These are phyloP conservation scores for Apteryx mantelli DNA, from an alignment of 2,113 vertebrate species.

Conservation along the genomic window DNA sequence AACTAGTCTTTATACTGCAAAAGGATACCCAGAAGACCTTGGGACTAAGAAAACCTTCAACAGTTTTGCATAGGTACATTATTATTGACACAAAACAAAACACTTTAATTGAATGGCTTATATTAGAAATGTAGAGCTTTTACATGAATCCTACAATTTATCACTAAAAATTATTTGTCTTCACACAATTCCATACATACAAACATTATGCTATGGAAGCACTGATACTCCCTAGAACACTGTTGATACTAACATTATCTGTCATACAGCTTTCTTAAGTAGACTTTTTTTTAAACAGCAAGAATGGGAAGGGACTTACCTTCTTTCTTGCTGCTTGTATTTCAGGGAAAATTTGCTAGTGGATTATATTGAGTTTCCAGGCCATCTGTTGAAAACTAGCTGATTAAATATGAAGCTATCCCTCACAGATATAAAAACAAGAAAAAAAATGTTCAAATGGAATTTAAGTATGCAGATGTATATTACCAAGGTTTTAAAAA, in stretches of 20 bases:
- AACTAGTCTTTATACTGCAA: not conserved
- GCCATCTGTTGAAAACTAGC: not conserved
- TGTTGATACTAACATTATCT: conserved; percentile 49
- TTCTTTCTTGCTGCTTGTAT: conserved; percentile 7
- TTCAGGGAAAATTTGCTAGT: not conserved
- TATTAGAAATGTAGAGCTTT: not conserved
- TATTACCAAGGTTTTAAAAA: not conserved
- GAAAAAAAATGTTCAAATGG: not conserved
- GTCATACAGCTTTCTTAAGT: conserved; percentile 33
- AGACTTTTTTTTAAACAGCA: conserved; percentile 29
- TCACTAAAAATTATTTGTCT: not conserved
- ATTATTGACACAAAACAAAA: not conserved
- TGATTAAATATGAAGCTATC: not conserved
- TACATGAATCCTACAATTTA: not conserved
- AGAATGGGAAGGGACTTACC: not conserved
- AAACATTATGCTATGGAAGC: not conserved
- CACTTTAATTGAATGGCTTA: not conserved
- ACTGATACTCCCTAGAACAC: not conserved
- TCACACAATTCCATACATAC: not conserved
- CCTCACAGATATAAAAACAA: not conserved
- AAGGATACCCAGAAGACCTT: not conserved
- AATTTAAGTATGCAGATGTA: not conserved
- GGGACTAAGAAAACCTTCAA: not conserved
- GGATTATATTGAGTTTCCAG: not conserved
- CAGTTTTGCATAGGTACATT: not conserved